Base-by-base conservation (phyloP, 2,113 vertebrate species). In the Isurus oxyrinchus region DNA sequence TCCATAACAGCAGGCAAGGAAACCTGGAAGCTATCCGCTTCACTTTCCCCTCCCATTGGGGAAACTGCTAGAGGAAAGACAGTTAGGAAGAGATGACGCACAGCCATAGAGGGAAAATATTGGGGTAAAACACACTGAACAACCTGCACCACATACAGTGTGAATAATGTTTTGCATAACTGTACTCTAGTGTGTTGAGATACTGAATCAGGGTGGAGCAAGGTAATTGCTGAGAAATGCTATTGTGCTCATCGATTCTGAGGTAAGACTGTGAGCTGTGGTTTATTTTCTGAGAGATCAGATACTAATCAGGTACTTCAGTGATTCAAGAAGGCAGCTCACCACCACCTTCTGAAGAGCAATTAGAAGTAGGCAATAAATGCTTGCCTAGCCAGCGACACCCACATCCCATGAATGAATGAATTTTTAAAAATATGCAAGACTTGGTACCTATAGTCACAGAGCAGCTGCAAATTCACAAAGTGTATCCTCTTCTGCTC, bases 391-490 rank as follows among this genome's bases (percentile, higher is more conserved):
- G 44, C 44, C 44, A 49, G 44, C 44, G 44, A 0, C 44, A 49
- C 44, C 44, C 44, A 49, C 44, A 49, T 49, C 44, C 44, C 44
- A 49, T 49, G 44, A 49, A 49, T 49, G 44, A 49, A 49, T 49
- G 44, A 49, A 49, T 49, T 49, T 49, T 49, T 49, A 49, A 49
- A 49, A 49, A 49, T 21, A 61, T 40, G 90, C 35, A 94, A 66
- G 90, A 94, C 66, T 94, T 23, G 59, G 90, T 63, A 66, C 7
- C 59, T 40, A 49, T 63, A 4, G 59, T 25, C 59, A 94, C 90
- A 94, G 81, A 94, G 59, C 59, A 94, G 90, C 90, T 94, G 59
- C 90, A 94, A 63, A 59, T 59, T 59, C 59, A 94, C 59, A 66
- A 94, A 94, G 90, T 94, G 40, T 35, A 66, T 40, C 90, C 16